A percentile compares a stretch with the other conserved stretches of the same genome.
These are phyloP conservation scores for Hesperophylax magnus DNA, from an alignment of 1,140 invertebrate genomes.

Conservation along the genomic window DNA sequence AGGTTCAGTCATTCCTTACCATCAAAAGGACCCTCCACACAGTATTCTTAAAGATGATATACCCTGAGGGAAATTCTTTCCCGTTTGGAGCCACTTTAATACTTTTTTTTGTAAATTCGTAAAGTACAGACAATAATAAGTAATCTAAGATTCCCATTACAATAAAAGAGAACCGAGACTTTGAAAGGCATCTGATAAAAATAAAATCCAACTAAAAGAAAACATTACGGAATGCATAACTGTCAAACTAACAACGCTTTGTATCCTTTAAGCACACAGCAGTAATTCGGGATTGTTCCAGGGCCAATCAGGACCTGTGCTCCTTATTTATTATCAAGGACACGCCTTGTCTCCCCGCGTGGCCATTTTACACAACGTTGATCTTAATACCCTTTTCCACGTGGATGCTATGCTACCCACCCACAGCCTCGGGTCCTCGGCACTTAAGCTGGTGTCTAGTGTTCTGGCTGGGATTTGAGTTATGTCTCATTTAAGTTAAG, in stretches of 20 bases:
- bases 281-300: not conserved
- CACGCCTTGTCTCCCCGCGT: not conserved
- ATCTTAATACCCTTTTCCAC: slow-evolving; percentile 17
- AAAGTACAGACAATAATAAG: no score
- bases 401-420: not conserved
- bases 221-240: no score
- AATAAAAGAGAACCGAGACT: no score
- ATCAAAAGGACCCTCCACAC: no score
- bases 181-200: no score
- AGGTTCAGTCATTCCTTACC: no score
- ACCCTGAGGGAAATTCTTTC: no score
- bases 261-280: not conserved
- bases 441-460: not conserved
- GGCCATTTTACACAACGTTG: slow-evolving; percentile 41
- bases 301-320: slow-evolving; percentile 19
- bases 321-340: slow-evolving; percentile 34
- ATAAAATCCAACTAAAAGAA: no score
- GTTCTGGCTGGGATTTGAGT: slow-evolving; percentile 21
- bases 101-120: no score
- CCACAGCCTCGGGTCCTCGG: not conserved
- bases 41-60: no score
- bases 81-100: no score
- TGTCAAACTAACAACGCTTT: not conserved
- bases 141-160: no score
- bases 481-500: slow-evolving; percentile 25